Base-by-base conservation (phyloP, 1,140 invertebrate genomes). In the Heliothis virescens region DNA sequence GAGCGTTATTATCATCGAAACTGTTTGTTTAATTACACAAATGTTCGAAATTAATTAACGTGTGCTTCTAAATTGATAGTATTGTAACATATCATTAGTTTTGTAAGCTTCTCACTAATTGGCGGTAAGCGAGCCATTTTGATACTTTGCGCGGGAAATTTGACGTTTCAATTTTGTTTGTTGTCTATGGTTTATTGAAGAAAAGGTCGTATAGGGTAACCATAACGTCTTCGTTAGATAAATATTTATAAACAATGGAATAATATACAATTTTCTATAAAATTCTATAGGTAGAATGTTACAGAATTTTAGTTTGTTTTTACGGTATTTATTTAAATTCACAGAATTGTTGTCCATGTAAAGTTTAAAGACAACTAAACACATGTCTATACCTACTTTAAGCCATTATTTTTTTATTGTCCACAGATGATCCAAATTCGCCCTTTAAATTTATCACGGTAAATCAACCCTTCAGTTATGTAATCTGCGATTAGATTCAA, bases 401-500 rank as follows among this genome's bases (percentile, higher is more conserved):
- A 13, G 15, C 15, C 26, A 16, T 26, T 34, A 48, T 11, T 16
- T 15, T 16, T 65, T 47, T 48, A 18, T 48, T 48, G 41, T 67
- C 48, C 48, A 21, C 41, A 48, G 63, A 48, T 67, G 18, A 67
- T 67, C 63, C 63, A 21, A n/a, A 71, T 34, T 11, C 63, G 1
- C 48, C 67, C 41, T 67, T 71, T 29, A 21, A 71, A 71, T 29
- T 71, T 29, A 53, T 21, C 12, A 52, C 67, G 67, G 18, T 71
- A 76, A 76, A 76, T 52, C 57, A 63, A 63, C 73, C 73, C 73
- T 47, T 63, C 16, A 63, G 48, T 52, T 34, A 13, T 16, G 26
- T 76, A 63, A 76, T 76, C 73, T 48, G 59, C 15, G 59, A 63
- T 76, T 76, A 76, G 73, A 76, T 76, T 63, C 59, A 76, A 76